Evolutionary conservation across 2,888 invertebrate species (phyloP).

Genomic region (Dioctria linearis): DNA sequence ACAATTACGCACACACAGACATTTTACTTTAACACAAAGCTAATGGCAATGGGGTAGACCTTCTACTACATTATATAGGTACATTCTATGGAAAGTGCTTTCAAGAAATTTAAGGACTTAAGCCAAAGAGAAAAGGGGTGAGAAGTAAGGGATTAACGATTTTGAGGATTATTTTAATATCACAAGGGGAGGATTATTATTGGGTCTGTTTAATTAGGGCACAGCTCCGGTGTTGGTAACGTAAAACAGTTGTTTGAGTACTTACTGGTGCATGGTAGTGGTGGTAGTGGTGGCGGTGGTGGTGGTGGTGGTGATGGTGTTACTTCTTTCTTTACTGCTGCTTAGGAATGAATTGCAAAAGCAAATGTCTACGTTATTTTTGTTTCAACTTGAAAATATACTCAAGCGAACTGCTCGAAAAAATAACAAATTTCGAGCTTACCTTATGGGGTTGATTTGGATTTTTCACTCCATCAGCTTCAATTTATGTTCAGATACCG

Average conservation of each 20-base stretch:
- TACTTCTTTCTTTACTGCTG: background rate
- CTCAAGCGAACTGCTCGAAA: constrained; percentile 22
- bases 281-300: background rate
- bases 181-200: constrained; percentile 49
- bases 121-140: constrained; percentile 47
- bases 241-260: constrained; percentile 22
- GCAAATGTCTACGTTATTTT: background rate
- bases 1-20: constrained; percentile 52
- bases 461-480: constrained; percentile 46
- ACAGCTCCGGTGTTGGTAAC: constrained; percentile 10
- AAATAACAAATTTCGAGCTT: constrained; percentile 36
- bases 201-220: constrained; percentile 54
- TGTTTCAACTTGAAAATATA: background rate
- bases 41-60: constrained; percentile 26
- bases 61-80: constrained; percentile 6
- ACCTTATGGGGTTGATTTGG: constrained; percentile 28
- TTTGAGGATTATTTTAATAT: constrained; percentile 57
- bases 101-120: constrained; percentile 54
- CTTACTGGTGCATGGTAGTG: background rate
- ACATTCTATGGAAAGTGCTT: constrained; percentile 45
- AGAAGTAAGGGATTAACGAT: constrained; percentile 58
- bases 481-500: constrained; percentile 41
- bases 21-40: constrained; percentile 10
- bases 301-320: background rate
- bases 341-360: background rate